Base-by-base conservation (phyloP, 1,140 invertebrate species). In the Aphaenogaster ashmeadi region DNA sequence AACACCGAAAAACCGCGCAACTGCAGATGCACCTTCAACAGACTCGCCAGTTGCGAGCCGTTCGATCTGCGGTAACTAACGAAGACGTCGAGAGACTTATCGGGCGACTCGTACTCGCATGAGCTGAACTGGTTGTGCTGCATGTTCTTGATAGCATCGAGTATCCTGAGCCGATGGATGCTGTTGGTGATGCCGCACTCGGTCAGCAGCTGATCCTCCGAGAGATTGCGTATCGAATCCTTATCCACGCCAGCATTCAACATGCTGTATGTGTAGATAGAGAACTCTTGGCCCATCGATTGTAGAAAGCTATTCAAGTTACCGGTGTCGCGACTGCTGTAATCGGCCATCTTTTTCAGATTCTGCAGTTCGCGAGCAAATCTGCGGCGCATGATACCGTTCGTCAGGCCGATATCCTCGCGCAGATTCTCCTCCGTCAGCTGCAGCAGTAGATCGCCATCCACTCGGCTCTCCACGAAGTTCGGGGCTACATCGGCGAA, bases 41-140 rank as follows among this genome's bases (percentile, higher is more conserved):
- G 96, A 96, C 98, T 98, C 58, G 99, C 99, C 88, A 99, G 95
- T 95, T 99, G 99, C 36, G 99, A 99, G 78, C 99, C 99, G 94
- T 99, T 99, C 1, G 99, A 99, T 92, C 99, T 96, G 90, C 99
- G 96, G 94, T 99, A 99, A 95, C 99, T 99, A 86, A 99, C 99
- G 95, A 99, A 99, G 3, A 99, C 99, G 95, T 99, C 99, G 75
- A 99, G 95, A 6, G 97, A 98, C 94, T 99, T 99, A 92, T 98
- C 98, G 89, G 97, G 96, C 91, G 97, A 97, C 87, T 98, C 97
- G 91, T 98, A 97, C 95, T 97, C 90, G 96, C 96, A 95, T 93
- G 97, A 89, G 95, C 96, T 92, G 96, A 95, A 88, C 95, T 96
- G 93, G 95, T 97, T 96, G 96, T 94, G 87, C 54, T 93, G 93